Evolutionary conservation across 1,140 invertebrate genomes (phyloP).

Genomic region (Hormaphis cornu): DNA sequence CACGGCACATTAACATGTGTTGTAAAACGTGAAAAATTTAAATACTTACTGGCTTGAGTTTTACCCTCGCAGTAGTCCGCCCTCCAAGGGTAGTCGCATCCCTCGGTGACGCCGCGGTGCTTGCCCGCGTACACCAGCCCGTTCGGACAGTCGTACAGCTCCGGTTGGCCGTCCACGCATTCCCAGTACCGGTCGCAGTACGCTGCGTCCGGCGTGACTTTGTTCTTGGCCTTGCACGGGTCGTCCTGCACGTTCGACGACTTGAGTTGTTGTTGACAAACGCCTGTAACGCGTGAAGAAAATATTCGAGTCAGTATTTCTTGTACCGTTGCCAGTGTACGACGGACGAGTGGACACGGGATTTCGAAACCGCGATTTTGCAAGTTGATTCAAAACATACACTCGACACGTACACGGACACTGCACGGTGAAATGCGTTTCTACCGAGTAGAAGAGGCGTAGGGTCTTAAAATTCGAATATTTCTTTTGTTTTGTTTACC

Average conservation of each 20-base stretch:
- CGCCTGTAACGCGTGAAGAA: background rate
- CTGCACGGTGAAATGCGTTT: no score
- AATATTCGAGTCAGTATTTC: background rate
- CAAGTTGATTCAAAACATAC: no score
- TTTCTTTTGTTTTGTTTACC: no score
- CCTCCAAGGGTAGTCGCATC: constrained; percentile 81
- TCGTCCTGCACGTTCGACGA: constrained; percentile 37
- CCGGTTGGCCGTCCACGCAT: constrained; percentile 64
- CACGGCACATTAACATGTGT: no score
- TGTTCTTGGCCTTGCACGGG: constrained; percentile 38
- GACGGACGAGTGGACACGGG: no score
- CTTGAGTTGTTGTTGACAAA: constrained; percentile 33
- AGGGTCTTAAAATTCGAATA: no score
- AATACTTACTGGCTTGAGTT: constrained; percentile 56
- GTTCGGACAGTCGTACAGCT: constrained; percentile 81
- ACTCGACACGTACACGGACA: no score
- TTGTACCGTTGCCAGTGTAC: no score
- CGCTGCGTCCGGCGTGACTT: constrained; percentile 63
- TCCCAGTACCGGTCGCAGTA: constrained; percentile 81
- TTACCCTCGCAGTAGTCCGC: constrained; percentile 74
- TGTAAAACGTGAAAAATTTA: no score
- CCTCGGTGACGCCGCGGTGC: constrained; percentile 72
- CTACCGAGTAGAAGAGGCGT: no score
- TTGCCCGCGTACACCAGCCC: constrained; percentile 81
- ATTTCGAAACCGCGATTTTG: no score